phyloP scores from a whole-genome alignment of 2,888 invertebrate genomes.

The Taphrorychus bicolor region DNA sequence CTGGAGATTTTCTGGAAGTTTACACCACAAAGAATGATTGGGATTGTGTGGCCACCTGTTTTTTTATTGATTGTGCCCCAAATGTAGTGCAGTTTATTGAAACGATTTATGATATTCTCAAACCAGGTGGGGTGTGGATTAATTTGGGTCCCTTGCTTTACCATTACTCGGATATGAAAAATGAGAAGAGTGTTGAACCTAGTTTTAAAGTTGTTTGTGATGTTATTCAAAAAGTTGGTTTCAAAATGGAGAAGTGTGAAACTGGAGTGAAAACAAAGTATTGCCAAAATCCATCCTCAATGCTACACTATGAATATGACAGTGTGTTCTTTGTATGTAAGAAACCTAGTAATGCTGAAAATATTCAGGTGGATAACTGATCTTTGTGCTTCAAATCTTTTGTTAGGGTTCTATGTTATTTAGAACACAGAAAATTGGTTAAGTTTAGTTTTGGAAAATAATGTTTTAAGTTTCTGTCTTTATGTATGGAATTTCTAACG shows the following conservation, averaged over 20 bases:
- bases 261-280: constrained; percentile 85
- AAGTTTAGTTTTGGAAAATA: neutral
- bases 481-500: neutral
- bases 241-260: constrained; percentile 80
- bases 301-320: constrained; percentile 91
- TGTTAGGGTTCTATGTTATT: neutral
- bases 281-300: constrained; percentile 90
- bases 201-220: constrained; percentile 73
- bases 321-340: constrained; percentile 92
- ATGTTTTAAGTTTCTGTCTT: neutral
- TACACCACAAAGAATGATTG: constrained; percentile 76
- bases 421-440: too few relatives aligned
- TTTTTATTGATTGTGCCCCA: constrained; percentile 98
- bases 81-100: constrained; percentile 96
- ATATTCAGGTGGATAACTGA: neutral
- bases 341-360: constrained; percentile 68
- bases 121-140: constrained; percentile 89
- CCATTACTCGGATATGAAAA: constrained; percentile 85
- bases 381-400: neutral
- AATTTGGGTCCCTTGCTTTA: constrained; percentile 93
- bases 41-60: constrained; percentile 95
- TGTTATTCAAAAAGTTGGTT: constrained; percentile 81
- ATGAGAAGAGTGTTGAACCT: constrained; percentile 91
- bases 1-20: constrained; percentile 96
- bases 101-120: constrained; percentile 86